Percentiles rank a stretch among this genome's conserved stretches.
phyloP scores from a whole-genome alignment of 2,888 invertebrate species.

The Protophormia terraenovae region DNA sequence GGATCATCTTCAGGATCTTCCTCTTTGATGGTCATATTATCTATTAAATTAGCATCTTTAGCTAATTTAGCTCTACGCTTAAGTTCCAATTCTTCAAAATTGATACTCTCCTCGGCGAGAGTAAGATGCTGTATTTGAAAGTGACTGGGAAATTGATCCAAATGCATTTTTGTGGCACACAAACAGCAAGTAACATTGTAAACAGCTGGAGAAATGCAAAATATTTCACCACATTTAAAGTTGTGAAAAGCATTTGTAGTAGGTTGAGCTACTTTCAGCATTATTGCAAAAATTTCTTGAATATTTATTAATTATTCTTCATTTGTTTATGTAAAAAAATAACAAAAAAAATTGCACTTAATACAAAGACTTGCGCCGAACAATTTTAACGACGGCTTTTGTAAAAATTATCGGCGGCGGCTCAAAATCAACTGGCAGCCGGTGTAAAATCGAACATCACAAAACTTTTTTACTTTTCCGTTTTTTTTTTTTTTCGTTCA shows the following conservation, averaged over 20 bases:
- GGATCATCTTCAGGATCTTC: conserved; percentile 64
- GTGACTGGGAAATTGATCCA: conserved; percentile 72
- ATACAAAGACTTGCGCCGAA: background rate
- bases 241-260: conserved; percentile 68
- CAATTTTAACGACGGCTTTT: too few relatives aligned
- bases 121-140: conserved; percentile 70
- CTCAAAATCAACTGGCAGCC: too few relatives aligned
- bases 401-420: too few relatives aligned
- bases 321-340: conserved; percentile 43
- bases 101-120: conserved; percentile 49
- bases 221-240: conserved; percentile 77
- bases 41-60: conserved; percentile 14
- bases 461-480: too few relatives aligned
- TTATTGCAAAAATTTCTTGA: conserved; percentile 54
- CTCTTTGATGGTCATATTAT: conserved; percentile 53
- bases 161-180: conserved; percentile 72
- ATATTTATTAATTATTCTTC: background rate
- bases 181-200: conserved; percentile 74
- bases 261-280: conserved; percentile 73
- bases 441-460: too few relatives aligned
- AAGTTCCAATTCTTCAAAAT: conserved; percentile 41
- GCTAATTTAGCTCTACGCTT: conserved; percentile 21
- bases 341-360: background rate
- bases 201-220: conserved; percentile 72
- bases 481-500: too few relatives aligned